Evolutionary conservation across 1,140 invertebrate species (phyloP), one percentile per base, ranked within the genome.

Genomic region (Mizuhopecten yessoensis): DNA sequence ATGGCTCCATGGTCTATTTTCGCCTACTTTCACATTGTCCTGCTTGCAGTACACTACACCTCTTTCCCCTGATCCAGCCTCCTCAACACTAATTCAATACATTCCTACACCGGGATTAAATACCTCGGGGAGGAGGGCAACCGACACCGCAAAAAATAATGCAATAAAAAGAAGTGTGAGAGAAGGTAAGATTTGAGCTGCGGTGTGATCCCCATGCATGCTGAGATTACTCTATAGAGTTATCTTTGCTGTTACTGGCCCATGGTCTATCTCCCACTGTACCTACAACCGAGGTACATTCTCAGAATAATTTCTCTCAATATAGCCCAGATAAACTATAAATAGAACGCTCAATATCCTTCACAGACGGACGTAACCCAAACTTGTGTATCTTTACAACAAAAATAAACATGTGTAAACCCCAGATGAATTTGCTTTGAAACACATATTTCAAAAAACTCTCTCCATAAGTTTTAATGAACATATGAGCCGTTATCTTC

Each of bases 271-370:
- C 57, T 29, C 36, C 36, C 5, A 13, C 36, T 39, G 10, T 49
- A 49, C 20, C 11, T 49, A 49, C 45, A 75, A 29, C 23, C 57
- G n/a, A 75, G 57, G 57, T 75, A 75, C 57, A 75, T 75, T 75
- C 57, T 75, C 57, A 75, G 57, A 75, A 75, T 75, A 75, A 75
- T 75, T n/a, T 75, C 57, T 75, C 57, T 17, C 57, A 75, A 75
- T 75, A 75, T 75, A 75, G 57, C 57, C 9, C 57, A 75, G 57
- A 75, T 75, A 29, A 75, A n/a, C 29, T 75, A 75, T 75, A 75
- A 75, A 75, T 75, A 75, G 57, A 75, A 75, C 57, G 29, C 57
- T 75, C 57, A 75, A 75, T 75, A 75, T 75, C 57, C 57, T 75
- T 75, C 57, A 75, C 57, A 75, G 57, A n/a, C 23, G n/a, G 57